Evolutionary conservation across 2,113 vertebrate genomes (phyloP).

Genomic region (Toxostoma redivivum): DNA sequence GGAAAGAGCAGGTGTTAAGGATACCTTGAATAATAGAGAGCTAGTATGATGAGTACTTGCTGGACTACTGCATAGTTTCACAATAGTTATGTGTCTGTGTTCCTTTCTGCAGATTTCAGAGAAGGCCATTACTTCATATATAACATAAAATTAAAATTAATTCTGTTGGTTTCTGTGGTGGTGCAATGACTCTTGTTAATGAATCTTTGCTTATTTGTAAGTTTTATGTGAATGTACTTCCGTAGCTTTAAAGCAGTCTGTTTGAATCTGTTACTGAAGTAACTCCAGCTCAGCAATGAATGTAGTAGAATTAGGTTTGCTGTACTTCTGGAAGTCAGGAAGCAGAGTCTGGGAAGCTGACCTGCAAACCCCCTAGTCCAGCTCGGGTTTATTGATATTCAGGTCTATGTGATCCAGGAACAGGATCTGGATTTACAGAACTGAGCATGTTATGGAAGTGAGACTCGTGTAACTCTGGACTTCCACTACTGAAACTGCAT

Average conservation of each 20-base stretch:
- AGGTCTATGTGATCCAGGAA: background rate
- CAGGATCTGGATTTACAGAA: background rate
- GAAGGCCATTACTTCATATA: background rate
- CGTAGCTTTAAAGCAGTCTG: background rate
- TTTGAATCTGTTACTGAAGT: background rate
- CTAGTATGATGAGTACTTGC: background rate
- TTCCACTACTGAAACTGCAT: background rate
- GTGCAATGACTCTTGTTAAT: background rate
- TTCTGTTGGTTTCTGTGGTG: background rate
- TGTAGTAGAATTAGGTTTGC: background rate
- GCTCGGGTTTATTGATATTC: background rate
- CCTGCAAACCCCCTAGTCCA: background rate
- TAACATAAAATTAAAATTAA: background rate
- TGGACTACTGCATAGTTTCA: background rate
- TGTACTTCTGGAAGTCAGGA: background rate
- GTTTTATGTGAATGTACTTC: background rate
- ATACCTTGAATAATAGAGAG: background rate
- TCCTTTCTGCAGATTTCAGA: background rate
- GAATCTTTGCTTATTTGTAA: background rate
- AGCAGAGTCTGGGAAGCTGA: background rate
- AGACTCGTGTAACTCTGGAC: background rate
- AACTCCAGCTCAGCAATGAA: background rate
- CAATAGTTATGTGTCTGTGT: background rate
- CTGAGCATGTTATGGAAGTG: background rate
- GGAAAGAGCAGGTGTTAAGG: background rate